Conservation (phyloP, 2,797 vertebrate species). For the Novumbra hubbsi region DNA sequence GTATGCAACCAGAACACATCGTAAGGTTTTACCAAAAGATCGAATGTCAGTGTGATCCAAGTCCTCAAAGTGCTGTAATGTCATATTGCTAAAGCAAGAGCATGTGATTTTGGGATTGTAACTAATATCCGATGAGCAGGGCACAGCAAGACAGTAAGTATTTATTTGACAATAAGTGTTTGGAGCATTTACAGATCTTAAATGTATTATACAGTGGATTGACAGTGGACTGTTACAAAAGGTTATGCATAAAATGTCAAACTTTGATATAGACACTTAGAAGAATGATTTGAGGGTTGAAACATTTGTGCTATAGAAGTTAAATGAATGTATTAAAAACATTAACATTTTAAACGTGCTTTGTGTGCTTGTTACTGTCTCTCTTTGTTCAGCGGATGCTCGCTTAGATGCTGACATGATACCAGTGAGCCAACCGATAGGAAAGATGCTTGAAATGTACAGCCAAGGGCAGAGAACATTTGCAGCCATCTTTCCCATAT, state of each 20-base stretch:
- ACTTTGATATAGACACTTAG: background rate
- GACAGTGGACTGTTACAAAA: background rate
- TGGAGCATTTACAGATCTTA: slow-evolving; percentile 14
- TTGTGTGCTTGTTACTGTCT: background rate
- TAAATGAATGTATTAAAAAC: background rate
- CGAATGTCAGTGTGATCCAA: background rate
- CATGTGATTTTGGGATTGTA: background rate
- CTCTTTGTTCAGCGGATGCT: slow-evolving; percentile 26
- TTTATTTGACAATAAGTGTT: background rate
- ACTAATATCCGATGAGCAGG: background rate
- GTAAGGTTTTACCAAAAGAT: background rate
- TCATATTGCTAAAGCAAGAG: slow-evolving; percentile 36
- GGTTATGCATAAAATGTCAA: slow-evolving; percentile 14
- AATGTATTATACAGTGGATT: background rate
- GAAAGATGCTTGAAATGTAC: slow-evolving; percentile 28
- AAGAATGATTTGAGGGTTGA: background rate
- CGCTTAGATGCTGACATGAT: slow-evolving; percentile 29
- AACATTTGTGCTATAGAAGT: slow-evolving; percentile 1
- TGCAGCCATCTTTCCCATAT: background rate
- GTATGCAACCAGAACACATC: background rate
- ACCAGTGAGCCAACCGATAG: slow-evolving; percentile 23
- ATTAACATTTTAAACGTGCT: slow-evolving; percentile 15
- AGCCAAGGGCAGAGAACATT: background rate
- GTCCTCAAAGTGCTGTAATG: slow-evolving; percentile 16
- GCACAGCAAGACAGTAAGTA: background rate